Evolutionary conservation across 1,140 invertebrate species (phyloP), one percentile per base, ranked within the genome.

Genomic region (Oryzaephilus surinamensis): DNA sequence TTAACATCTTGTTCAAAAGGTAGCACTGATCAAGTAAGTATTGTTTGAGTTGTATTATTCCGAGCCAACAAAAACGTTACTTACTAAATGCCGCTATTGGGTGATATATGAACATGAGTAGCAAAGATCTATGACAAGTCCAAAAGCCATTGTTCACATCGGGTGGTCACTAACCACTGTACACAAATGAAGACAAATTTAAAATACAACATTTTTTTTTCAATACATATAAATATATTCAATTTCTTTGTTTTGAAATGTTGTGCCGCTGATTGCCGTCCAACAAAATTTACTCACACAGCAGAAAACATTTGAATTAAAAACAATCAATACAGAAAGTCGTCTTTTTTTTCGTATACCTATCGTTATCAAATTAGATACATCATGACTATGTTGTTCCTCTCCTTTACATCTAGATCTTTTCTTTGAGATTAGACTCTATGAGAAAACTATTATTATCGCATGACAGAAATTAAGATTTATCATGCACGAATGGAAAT

Each of bases 31-130:
- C 23, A 18, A 40, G 27, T 29, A 6, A 17, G 41, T 35, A 43
- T 43, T 43, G 41, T 43, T 31, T 19, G 35, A 18, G 18, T 34
- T 23, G 31, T 32, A 34, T 28, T 29, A 39, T 16, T 21, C 29
- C n/a, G n/a, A n/a, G n/a, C n/a, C 23, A 8, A 20, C 19, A 20
- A 20, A 4, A 20, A 8, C 19, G 11, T n/a, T 11, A 24, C 10
- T 24, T n/a, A 24, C 10, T 24, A 24, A 24, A 24, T 24, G 8
- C 11, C 10, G 5, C 23, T 4, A 11, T 5, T 24, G 39, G 38
- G 44, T 46, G 44, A 46, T 46, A 40, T 41, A 46, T 46, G 44
- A 42, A 41, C 44, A 31, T 46, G 44, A 45, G 38, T 38, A 45
- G 43, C 33, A 45, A 32, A 45, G 38, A 41, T 45, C 38, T 38